Conservation (phyloP, 2,888 invertebrate species). For the Lasioglossum calceatum region DNA sequence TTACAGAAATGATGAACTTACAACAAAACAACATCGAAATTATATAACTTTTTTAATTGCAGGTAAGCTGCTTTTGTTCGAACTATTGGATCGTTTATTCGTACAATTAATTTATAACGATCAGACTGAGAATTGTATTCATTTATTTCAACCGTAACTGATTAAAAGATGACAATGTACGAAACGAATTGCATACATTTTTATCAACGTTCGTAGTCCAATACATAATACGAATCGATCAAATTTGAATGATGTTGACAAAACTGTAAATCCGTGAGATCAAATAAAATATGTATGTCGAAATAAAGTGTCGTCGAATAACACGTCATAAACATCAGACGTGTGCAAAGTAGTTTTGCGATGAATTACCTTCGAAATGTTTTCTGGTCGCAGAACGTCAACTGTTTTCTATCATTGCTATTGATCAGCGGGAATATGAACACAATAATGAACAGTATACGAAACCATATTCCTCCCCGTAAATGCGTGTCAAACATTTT, state of each 20-base stretch:
- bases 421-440: conserved; percentile 46
- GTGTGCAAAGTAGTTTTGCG: background rate
- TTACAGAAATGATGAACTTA: background rate
- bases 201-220: background rate
- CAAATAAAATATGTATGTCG: background rate
- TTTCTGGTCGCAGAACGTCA: conserved; percentile 57
- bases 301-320: background rate
- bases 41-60: background rate
- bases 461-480: conserved; percentile 52
- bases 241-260: background rate
- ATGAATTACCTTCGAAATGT: conserved; percentile 58
- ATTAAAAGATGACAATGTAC: background rate
- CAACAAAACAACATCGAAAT: background rate
- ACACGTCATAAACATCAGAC: background rate
- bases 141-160: background rate
- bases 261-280: background rate
- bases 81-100: background rate
- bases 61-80: background rate
- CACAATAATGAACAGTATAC: conserved; percentile 27
- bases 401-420: conserved; percentile 45
- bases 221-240: background rate
- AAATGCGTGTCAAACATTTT: conserved; percentile 59
- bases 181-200: background rate
- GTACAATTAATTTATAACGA: background rate
- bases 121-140: background rate